phyloP scores from a whole-genome alignment of 1,140 invertebrate genomes.

The Wiebesia pumilae region DNA sequence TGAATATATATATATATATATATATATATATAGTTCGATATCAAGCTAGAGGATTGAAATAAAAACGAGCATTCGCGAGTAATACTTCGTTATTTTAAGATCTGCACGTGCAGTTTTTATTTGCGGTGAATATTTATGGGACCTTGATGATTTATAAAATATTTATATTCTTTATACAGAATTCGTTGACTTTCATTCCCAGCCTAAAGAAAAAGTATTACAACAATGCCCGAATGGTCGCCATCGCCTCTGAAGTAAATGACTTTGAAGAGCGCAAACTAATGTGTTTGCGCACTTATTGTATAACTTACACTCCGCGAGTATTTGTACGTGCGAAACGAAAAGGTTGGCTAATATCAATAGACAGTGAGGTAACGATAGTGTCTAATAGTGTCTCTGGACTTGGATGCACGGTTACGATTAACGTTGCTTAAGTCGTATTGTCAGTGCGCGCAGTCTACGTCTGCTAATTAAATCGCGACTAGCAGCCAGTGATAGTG shows the following conservation, averaged over 20 bases:
- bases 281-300: too few relatives aligned
- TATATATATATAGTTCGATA: too few relatives aligned
- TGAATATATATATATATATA: neutral
- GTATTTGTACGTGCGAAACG: too few relatives aligned
- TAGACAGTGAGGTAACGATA: too few relatives aligned
- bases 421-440: too few relatives aligned
- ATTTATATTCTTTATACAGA: neutral
- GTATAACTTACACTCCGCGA: too few relatives aligned
- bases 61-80: neutral
- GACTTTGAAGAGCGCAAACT: too few relatives aligned
- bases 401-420: neutral
- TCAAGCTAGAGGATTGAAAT: too few relatives aligned
- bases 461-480: constrained; percentile 18
- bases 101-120: neutral
- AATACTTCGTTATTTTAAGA: neutral
- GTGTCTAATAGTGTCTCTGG: neutral
- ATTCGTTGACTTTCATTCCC: neutral
- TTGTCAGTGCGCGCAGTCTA: neutral
- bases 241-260: too few relatives aligned
- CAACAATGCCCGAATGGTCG: too few relatives aligned
- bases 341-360: too few relatives aligned
- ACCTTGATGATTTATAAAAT: neutral
- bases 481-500: constrained; percentile 4
- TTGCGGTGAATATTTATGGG: neutral
- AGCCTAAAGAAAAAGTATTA: neutral